A percentile compares a stretch with the other conserved stretches of the same genome.
These are phyloP conservation scores for Enteromius anoplus DNA, from an alignment of 2,797 vertebrate species.

Conservation along the genomic window DNA sequence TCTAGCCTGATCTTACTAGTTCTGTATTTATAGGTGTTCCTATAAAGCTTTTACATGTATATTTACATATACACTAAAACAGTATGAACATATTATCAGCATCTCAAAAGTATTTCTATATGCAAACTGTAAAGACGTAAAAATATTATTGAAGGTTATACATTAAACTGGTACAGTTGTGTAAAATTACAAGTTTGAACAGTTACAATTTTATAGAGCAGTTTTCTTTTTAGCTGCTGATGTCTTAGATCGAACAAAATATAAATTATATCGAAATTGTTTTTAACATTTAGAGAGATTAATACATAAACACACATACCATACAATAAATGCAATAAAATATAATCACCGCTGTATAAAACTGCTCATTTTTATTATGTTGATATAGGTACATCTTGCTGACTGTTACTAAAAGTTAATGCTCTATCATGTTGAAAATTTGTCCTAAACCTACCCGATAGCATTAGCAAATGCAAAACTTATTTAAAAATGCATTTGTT, in stretches of 20 bases:
- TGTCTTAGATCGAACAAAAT: not conserved
- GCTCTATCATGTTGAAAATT: too few species aligned
- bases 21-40: not conserved
- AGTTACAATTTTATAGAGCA: not conserved
- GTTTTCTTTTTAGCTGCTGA: not conserved
- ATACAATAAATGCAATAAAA: not conserved
- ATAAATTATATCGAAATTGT: not conserved
- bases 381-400: too few species aligned
- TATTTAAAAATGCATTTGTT: too few species aligned
- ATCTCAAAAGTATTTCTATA: not conserved
- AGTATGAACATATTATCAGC: not conserved
- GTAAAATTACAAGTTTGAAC: too few species aligned
- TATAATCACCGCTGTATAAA: not conserved
- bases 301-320: not conserved
- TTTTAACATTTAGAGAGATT: not conserved
- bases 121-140: not conserved
- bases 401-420: too few species aligned
- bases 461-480: too few species aligned
- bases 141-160: not conserved
- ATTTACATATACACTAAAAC: not conserved
- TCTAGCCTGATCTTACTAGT: not conserved
- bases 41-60: not conserved
- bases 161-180: not conserved
- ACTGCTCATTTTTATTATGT: not conserved
- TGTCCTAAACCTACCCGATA: too few species aligned